Conservation (phyloP, 2,797 vertebrate genomes). For the Acanthurus lineatus region DNA sequence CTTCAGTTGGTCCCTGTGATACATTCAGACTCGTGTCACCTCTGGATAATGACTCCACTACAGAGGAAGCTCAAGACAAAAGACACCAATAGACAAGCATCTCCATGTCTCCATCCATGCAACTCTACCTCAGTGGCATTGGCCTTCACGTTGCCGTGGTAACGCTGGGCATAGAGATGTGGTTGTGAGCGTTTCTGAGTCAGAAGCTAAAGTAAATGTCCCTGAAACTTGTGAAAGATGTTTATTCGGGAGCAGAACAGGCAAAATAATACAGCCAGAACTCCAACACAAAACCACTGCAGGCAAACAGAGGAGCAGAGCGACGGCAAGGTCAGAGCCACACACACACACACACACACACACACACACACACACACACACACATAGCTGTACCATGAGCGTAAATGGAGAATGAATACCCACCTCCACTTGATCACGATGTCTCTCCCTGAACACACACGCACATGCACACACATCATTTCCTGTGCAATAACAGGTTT, state of each 20-base stretch:
- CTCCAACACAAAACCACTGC: constrained; percentile 69
- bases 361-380: constrained; percentile 16
- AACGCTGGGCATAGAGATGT: constrained; percentile 61
- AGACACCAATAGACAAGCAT: constrained; percentile 27
- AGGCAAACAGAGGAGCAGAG: constrained; percentile 53
- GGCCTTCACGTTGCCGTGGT: constrained; percentile 83
- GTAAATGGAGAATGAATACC: constrained; percentile 44
- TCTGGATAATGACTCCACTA: constrained; percentile 20
- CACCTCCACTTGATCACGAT: constrained; percentile 60
- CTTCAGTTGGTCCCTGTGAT: not conserved
- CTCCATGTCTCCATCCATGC: constrained; percentile 53
- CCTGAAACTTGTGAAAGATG: constrained; percentile 83
- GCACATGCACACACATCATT: not conserved
- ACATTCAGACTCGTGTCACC: constrained; percentile 19
- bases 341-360: constrained; percentile 16
- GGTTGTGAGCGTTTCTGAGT: constrained; percentile 63
- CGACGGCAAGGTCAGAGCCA: constrained; percentile 58
- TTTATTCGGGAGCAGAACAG: constrained; percentile 68
- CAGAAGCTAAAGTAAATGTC: constrained; percentile 76
- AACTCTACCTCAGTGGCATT: constrained; percentile 53
- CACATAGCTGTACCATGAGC: constrained; percentile 9
- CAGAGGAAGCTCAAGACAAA: constrained; percentile 48
- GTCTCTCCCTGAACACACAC: constrained; percentile 11
- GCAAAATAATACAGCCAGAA: constrained; percentile 60
- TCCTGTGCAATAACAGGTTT: not conserved